Conservation (phyloP, 2,113 vertebrate species). For the Pedionomus torquatus region DNA sequence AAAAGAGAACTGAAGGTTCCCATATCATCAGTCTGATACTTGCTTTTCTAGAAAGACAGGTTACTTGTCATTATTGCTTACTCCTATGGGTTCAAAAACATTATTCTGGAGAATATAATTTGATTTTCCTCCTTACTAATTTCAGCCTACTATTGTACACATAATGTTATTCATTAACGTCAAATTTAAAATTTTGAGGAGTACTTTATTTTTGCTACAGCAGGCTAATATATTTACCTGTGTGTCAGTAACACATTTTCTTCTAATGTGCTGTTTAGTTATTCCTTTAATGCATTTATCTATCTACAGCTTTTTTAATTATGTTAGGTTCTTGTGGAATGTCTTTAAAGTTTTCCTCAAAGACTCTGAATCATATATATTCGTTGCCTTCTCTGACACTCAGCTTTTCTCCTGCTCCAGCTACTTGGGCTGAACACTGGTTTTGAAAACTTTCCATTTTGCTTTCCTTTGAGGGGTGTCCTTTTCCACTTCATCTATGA, state of each 20-base stretch:
- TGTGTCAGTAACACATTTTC: neutral
- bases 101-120: neutral
- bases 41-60: neutral
- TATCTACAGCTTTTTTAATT: conserved; percentile 22
- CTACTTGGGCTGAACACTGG: neutral
- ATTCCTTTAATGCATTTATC: conserved; percentile 16
- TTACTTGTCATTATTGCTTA: neutral
- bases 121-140: neutral
- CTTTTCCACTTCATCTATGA: neutral
- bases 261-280: neutral
- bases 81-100: neutral
- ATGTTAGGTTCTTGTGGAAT: conserved; percentile 43
- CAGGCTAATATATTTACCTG: neutral
- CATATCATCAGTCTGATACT: neutral
- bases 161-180: neutral
- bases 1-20: neutral
- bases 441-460: neutral
- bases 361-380: neutral
- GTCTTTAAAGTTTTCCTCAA: conserved; percentile 48
- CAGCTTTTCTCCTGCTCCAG: neutral
- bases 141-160: neutral
- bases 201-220: neutral
- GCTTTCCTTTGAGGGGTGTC: neutral
- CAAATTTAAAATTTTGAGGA: neutral
- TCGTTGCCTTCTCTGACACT: neutral